Evolutionary conservation across 1,140 invertebrate genomes (phyloP).

Genomic region (Drosophila busckii): DNA sequence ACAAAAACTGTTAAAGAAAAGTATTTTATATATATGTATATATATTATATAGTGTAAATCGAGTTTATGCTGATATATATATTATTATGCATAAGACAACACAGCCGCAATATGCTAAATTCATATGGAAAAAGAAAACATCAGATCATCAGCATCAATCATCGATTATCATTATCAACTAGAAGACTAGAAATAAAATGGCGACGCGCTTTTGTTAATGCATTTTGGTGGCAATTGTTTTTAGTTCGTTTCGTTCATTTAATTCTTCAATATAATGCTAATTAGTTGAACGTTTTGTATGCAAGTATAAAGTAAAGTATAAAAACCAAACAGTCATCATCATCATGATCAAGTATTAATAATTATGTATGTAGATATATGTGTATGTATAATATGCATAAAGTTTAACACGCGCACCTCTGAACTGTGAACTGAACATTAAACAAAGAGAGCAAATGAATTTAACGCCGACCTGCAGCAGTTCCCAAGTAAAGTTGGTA

Average conservation of each 20-base stretch:
- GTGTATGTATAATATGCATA: slow-evolving; percentile 17
- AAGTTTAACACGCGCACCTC: too few relatives aligned
- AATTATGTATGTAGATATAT: slow-evolving; percentile 19
- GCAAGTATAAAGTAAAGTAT: too few relatives aligned
- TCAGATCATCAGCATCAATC: slow-evolving; percentile 49
- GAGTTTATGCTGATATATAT: slow-evolving; percentile 30
- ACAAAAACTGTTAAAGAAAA: slow-evolving; percentile 56
- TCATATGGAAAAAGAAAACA: slow-evolving; percentile 54
- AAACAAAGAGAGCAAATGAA: too few relatives aligned
- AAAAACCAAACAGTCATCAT: too few relatives aligned
- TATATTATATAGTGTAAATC: slow-evolving; percentile 39
- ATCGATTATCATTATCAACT: slow-evolving; percentile 43
- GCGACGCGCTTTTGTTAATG: slow-evolving; percentile 37
- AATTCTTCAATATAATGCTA: slow-evolving; percentile 17
- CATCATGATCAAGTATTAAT: too few relatives aligned
- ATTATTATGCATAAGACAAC: slow-evolving; percentile 73
- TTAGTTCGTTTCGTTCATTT: slow-evolving; percentile 17
- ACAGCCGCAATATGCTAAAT: slow-evolving; percentile 74
- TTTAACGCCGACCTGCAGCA: slow-evolving; percentile 16
- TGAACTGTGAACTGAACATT: too few relatives aligned
- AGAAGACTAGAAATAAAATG: slow-evolving; percentile 62
- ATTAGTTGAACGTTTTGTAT: not conserved
- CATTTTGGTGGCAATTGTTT: slow-evolving; percentile 21
- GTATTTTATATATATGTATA: slow-evolving; percentile 28
- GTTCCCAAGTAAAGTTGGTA: slow-evolving; percentile 11